phyloP scores from a whole-genome alignment of 2,113 vertebrate genomes.

The Boulengeromyrus knoepffleri region DNA sequence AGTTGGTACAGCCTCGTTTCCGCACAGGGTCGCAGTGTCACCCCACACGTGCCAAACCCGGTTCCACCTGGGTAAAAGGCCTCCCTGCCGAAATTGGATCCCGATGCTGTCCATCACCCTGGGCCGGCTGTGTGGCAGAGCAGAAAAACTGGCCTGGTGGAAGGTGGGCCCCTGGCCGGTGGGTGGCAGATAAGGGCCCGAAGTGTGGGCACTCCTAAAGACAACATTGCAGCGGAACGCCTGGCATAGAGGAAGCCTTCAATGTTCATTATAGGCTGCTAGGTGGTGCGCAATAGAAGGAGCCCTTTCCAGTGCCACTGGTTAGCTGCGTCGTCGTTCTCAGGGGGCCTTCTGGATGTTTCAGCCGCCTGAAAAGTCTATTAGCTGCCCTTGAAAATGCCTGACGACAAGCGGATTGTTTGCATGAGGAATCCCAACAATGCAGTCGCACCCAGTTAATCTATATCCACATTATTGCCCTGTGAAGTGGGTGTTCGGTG shows the following conservation, averaged over 20 bases:
- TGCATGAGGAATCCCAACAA: slow-evolving; percentile 4
- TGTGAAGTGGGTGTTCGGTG: not conserved
- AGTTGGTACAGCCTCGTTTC: not conserved
- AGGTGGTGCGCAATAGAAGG: not conserved
- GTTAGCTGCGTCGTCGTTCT: not conserved
- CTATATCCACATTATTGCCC: slow-evolving; percentile 5
- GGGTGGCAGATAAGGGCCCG: not conserved
- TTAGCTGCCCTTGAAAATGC: not conserved
- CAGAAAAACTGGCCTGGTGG: not conserved
- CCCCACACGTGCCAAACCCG: not conserved
- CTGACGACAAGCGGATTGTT: not conserved
- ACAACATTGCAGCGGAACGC: slow-evolving; percentile 13
- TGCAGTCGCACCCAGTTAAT: slow-evolving; percentile 12
- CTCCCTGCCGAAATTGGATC: not conserved
- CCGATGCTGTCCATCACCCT: not conserved
- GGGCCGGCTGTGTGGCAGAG: not conserved
- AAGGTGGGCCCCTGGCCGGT: not conserved
- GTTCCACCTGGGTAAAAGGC: not conserved
- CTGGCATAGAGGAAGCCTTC: not conserved
- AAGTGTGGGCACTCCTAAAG: slow-evolving; percentile 5
- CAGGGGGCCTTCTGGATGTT: not conserved
- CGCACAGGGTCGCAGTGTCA: not conserved
- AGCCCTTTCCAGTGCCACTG: not conserved
- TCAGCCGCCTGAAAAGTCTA: not conserved
- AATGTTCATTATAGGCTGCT: not conserved